These are phyloP conservation scores for Lymantria dispar DNA, from an alignment of 2,888 invertebrate genomes.

Conservation along the genomic window DNA sequence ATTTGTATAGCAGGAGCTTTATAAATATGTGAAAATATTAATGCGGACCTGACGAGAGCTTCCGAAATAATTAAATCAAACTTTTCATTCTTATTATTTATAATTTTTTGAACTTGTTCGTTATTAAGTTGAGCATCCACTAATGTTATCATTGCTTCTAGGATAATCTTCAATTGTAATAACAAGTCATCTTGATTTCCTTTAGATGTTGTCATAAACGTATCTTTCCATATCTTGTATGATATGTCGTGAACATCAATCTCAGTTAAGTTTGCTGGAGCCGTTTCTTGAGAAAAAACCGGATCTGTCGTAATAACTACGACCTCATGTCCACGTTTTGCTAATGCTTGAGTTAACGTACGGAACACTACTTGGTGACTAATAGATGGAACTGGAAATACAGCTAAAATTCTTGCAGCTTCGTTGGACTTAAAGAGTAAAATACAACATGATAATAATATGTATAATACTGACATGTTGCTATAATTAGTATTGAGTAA, in stretches of 20 bases:
- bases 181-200: slow-evolving; percentile 9
- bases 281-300: slow-evolving; percentile 47
- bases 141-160: neutral
- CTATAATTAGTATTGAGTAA: neutral
- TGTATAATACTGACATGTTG: neutral
- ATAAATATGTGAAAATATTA: slow-evolving; percentile 36
- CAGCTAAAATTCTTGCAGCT: slow-evolving; percentile 21
- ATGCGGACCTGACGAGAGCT: slow-evolving; percentile 27
- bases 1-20: slow-evolving; percentile 47
- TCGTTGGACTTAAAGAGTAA: slow-evolving; percentile 4
- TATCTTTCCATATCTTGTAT: slow-evolving; percentile 27
- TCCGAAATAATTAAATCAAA: slow-evolving; percentile 44
- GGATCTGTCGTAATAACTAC: neutral
- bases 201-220: slow-evolving; percentile 3
- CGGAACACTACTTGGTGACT: slow-evolving; percentile 37
- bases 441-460: neutral
- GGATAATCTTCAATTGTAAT: neutral
- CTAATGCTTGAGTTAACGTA: slow-evolving; percentile 49
- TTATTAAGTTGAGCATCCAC: slow-evolving; percentile 2
- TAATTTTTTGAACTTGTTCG: slow-evolving; percentile 2
- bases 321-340: slow-evolving; percentile 14
- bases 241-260: slow-evolving; percentile 50
- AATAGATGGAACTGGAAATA: slow-evolving; percentile 24
- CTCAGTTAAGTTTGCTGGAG: slow-evolving; percentile 50
- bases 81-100: slow-evolving; percentile 5